Base-by-base conservation (phyloP, 2,888 invertebrate species). In the Macrosiphum euphorbiae region DNA sequence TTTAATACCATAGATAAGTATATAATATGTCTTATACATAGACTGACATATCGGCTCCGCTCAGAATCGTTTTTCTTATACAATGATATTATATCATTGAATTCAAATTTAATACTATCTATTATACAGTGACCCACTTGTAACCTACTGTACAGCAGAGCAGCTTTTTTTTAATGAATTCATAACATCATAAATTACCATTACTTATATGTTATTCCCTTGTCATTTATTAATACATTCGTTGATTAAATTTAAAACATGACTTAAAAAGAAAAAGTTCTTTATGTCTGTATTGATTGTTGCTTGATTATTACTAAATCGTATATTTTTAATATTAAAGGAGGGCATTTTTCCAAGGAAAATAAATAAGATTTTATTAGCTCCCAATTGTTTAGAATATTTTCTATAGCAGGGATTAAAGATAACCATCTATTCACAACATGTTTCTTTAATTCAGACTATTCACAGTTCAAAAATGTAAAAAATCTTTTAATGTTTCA, bases 391-490 rank as follows among this genome's bases (percentile, higher is more conserved):
- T 61, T 28, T 28, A 89, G 5, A 41, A 90, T 58, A 0, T 26
- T 61, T 35, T 88, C 41, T 52, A 93, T 86, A 44, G 84, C 50
- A 35, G 58, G 50, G 0, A 67, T 47, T 50, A 93, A 84, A 44
- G 87, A 93, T 61, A 94, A 85, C 90, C 94, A 94, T 84, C 86
- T 28, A 20, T 55, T 88, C 24, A 85, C 50, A 3, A 55, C 88
- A 55, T 58, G 50, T 86, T 93, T 89, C 16, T 67, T 78, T 85
- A 92, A 3, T 55, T 93, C 93, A 90, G 91, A 85, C 87, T 93
- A 95, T 92, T 95, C 95, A 90, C 94, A 86, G 35, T 95, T 93
- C 35, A 95, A 92, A 94, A 95, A 95, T 47, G 95, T 94, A 52
- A 90, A 90, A 52, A 87, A 44, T 89, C 78, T 84, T 90, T 67